These are phyloP conservation scores for Crotalus adamanteus DNA, from an alignment of 2,797 vertebrate genomes.

Conservation along the genomic window DNA sequence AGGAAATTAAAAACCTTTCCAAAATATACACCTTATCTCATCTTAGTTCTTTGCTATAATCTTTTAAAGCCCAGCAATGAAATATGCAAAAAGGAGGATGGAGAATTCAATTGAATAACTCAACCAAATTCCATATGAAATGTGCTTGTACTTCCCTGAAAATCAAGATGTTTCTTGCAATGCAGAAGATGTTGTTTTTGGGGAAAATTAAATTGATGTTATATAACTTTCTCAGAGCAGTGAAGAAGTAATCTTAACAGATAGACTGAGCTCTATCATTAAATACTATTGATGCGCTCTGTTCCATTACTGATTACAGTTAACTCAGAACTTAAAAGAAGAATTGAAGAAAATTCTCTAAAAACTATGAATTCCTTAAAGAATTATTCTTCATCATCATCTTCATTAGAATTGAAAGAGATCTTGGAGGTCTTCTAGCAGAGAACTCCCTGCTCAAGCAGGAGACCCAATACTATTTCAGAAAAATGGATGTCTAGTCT, in stretches of 20 bases:
- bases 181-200: not conserved
- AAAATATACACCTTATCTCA: not conserved
- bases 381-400: no score
- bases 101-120: not conserved
- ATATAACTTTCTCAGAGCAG: not conserved
- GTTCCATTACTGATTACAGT: not conserved
- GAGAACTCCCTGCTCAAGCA: no score
- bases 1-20: not conserved
- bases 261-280: not conserved
- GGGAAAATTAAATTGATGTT: not conserved
- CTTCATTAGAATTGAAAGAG: no score
- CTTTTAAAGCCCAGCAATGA: not conserved
- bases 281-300: not conserved
- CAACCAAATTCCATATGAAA: not conserved
- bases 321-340: not conserved
- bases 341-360: no score
- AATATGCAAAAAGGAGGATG: not conserved
- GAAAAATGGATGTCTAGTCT: no score
- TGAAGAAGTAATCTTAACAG: not conserved
- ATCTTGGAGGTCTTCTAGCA: no score
- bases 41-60: not conserved
- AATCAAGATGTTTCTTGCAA: constrained; percentile 1
- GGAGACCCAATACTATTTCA: no score
- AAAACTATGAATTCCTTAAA: no score
- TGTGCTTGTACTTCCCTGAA: not conserved